Evolutionary conservation across 1,140 invertebrate species (phyloP).

Genomic region (Phymorhynchus buccinoides): DNA sequence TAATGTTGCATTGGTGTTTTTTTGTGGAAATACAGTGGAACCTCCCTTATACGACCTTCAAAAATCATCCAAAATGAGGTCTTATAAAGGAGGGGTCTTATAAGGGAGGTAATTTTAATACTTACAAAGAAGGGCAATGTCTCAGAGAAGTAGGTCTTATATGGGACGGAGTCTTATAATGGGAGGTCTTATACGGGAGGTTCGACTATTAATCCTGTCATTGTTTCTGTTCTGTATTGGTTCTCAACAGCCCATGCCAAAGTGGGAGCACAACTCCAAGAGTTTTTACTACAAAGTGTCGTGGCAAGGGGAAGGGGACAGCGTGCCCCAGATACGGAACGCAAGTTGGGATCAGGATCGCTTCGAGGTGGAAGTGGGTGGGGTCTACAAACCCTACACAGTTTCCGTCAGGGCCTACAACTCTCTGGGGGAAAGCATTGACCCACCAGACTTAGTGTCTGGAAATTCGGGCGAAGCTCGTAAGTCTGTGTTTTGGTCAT

Average conservation of each 20-base stretch:
- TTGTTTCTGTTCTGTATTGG: background rate
- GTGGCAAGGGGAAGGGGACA: slow-evolving; percentile 44
- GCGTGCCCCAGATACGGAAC: slow-evolving; percentile 24
- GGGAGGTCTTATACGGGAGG: no score
- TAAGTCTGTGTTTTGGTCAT: slow-evolving; percentile 35
- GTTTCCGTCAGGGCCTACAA: slow-evolving; percentile 54
- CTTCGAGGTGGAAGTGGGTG: slow-evolving; percentile 42
- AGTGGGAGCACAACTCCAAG: slow-evolving; percentile 54
- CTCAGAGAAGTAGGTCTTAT: no score
- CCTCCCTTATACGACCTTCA: no score
- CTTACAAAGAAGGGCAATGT: no score
- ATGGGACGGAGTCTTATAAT: no score
- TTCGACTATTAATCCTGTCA: no score
- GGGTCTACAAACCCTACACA: slow-evolving; percentile 52
- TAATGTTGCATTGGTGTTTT: no score
- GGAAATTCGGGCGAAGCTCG: slow-evolving; percentile 60
- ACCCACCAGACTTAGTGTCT: slow-evolving; percentile 29
- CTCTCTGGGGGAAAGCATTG: slow-evolving; percentile 40
- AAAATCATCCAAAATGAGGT: no score
- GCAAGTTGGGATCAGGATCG: slow-evolving; percentile 25
- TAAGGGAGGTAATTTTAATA: no score
- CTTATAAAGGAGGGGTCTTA: no score
- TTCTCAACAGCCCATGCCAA: slow-evolving; percentile 50
- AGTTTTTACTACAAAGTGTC: slow-evolving; percentile 52
- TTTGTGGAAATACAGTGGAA: no score